These are phyloP conservation scores for Parasteatoda tepidariorum DNA, from an alignment of 1,140 invertebrate species.

Conservation along the genomic window DNA sequence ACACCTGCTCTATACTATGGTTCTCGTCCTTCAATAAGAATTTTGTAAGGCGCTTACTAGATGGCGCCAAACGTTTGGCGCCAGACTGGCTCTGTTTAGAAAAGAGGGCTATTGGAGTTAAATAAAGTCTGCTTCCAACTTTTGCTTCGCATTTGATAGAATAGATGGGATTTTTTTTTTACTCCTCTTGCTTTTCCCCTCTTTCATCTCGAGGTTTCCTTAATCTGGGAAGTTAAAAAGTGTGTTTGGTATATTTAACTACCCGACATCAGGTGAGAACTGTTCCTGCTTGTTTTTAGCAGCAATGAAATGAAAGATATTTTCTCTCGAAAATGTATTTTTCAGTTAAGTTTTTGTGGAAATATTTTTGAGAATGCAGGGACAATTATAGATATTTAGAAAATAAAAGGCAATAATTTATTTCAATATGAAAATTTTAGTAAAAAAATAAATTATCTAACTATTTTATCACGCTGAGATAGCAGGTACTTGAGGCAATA, in stretches of 20 bases:
- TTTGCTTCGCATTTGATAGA: conserved; percentile 44
- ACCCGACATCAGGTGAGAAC: no score
- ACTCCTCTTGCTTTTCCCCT: conserved; percentile 4
- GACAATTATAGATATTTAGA: no score
- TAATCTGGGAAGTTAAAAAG: neutral
- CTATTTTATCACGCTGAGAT: no score
- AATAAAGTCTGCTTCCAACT: conserved; percentile 50
- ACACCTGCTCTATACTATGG: conserved; percentile 45
- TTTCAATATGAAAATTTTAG: no score
- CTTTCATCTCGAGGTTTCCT: neutral
- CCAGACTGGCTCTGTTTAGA: conserved; percentile 50
- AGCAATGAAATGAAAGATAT: no score
- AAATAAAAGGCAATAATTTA: no score
- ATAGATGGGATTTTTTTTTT: conserved; percentile 14
- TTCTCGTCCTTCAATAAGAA: conserved; percentile 34
- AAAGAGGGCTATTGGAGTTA: conserved; percentile 45
- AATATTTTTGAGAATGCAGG: no score
- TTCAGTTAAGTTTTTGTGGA: no score
- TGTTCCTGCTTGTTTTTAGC: no score
- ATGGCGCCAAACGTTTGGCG: conserved; percentile 33
- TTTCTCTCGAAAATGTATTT: no score
- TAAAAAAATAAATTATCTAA: no score
- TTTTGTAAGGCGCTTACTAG: conserved; percentile 30
- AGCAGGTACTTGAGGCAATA: no score
- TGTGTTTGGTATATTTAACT: neutral